These are phyloP conservation scores for Yoshiicerus persimilis DNA, from an alignment of 1,140 invertebrate species.

Conservation along the genomic window DNA sequence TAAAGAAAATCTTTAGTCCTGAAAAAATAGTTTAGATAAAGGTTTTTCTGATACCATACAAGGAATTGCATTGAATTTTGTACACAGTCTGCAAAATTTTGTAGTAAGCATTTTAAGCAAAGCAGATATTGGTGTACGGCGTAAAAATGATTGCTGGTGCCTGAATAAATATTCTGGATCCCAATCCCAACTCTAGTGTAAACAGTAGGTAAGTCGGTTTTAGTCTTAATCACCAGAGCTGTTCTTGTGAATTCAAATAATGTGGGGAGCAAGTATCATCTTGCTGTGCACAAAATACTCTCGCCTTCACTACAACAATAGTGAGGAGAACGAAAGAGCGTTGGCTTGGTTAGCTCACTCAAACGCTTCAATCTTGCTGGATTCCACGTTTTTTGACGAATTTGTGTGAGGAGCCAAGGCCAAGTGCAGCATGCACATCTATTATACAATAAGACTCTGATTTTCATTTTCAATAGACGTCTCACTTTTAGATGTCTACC, in stretches of 20 bases:
- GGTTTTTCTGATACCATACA: too few species aligned
- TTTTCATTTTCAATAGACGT: not conserved
- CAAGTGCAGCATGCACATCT: conserved; percentile 40
- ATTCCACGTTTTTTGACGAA: conserved; percentile 36
- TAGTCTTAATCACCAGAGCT: not conserved
- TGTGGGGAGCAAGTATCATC: not conserved
- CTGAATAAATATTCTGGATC: too few species aligned
- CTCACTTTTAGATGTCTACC: not conserved
- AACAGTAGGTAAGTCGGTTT: not conserved
- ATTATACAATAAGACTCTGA: not conserved
- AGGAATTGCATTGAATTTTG: too few species aligned
- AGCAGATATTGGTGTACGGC: too few species aligned
- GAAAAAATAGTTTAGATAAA: too few species aligned
- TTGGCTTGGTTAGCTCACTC: not conserved
- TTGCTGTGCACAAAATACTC: not conserved
- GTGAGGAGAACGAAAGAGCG: conserved; percentile 1
- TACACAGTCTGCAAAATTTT: too few species aligned
- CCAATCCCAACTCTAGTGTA: not conserved
- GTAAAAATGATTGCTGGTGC: too few species aligned
- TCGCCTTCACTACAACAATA: not conserved
- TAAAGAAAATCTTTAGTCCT: too few species aligned
- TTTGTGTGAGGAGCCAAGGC: conserved; percentile 31
- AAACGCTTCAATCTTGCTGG: not conserved
- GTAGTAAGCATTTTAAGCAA: too few species aligned
- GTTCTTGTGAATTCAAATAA: not conserved